Evolutionary conservation across 2,888 invertebrate species (phyloP).

Genomic region (Parascotia fuliginaria): DNA sequence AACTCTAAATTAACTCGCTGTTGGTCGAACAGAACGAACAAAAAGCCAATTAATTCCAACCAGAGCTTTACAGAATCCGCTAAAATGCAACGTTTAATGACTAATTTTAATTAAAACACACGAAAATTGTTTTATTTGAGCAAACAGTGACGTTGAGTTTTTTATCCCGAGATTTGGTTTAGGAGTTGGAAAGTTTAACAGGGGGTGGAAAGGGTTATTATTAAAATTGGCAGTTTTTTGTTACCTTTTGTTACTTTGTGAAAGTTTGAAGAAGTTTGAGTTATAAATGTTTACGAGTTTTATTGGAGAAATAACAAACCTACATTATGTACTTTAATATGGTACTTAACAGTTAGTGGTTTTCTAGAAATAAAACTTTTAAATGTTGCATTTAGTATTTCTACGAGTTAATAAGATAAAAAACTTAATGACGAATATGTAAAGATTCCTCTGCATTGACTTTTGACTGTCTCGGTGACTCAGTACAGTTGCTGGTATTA

Average conservation of each 20-base stretch:
- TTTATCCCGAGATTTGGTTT: slow-evolving; percentile 30
- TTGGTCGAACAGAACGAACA: slow-evolving; percentile 36
- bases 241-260: slow-evolving; percentile 21
- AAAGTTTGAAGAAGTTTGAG: slow-evolving; percentile 20
- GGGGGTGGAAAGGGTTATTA: slow-evolving; percentile 37
- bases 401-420: no score
- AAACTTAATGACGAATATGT: no score
- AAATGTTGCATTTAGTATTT: no score
- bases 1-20: slow-evolving; percentile 48
- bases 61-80: slow-evolving; percentile 39
- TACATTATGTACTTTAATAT: not conserved
- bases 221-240: slow-evolving; percentile 37
- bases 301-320: not conserved
- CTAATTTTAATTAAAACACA: slow-evolving; percentile 45
- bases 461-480: no score
- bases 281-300: slow-evolving; percentile 24
- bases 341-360: not conserved
- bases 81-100: slow-evolving; percentile 44
- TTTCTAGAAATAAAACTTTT: no score
- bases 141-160: slow-evolving; percentile 24
- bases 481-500: no score
- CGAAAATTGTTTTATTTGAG: slow-evolving; percentile 18
- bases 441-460: no score
- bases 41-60: slow-evolving; percentile 66
- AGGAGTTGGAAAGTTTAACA: slow-evolving; percentile 32